phyloP scores from a whole-genome alignment of 2,113 vertebrate species.

The Cyanoderma ruficeps region DNA sequence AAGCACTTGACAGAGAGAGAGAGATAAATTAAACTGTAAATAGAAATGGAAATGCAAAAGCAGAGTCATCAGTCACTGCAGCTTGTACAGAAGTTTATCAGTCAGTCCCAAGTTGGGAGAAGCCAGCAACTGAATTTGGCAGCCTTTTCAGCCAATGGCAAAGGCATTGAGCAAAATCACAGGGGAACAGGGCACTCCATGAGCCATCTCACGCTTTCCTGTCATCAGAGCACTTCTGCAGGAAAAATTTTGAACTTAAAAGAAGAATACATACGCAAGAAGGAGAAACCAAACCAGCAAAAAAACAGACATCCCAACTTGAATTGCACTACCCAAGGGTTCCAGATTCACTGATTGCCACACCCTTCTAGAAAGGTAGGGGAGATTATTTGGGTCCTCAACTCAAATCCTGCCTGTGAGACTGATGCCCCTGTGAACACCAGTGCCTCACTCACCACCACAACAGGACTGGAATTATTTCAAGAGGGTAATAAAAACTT shows the following conservation, averaged over 20 bases:
- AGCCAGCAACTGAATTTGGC: background rate
- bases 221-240: background rate
- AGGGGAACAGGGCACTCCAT: rapidly evolving
- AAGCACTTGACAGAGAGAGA: background rate
- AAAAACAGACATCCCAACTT: background rate
- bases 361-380: rapidly evolving
- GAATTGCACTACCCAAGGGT: background rate
- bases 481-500: background rate
- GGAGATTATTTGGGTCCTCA: background rate
- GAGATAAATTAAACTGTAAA: slow-evolving; percentile 56
- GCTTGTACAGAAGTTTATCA: background rate
- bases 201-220: background rate
- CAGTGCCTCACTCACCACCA: background rate
- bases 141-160: background rate
- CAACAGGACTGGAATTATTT: background rate
- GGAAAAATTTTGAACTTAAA: background rate
- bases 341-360: background rate
- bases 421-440: background rate
- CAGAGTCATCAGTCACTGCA: background rate
- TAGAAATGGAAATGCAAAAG: slow-evolving; percentile 28
- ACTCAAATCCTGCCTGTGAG: background rate
- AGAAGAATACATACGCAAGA: background rate
- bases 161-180: rapidly evolving
- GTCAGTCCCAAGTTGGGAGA: background rate
- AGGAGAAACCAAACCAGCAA: background rate